These are phyloP conservation scores for Euphysa ruthae DNA, from an alignment of 30 jellyfish, hydroid and myxozoan genomes.

Conservation along the genomic window DNA sequence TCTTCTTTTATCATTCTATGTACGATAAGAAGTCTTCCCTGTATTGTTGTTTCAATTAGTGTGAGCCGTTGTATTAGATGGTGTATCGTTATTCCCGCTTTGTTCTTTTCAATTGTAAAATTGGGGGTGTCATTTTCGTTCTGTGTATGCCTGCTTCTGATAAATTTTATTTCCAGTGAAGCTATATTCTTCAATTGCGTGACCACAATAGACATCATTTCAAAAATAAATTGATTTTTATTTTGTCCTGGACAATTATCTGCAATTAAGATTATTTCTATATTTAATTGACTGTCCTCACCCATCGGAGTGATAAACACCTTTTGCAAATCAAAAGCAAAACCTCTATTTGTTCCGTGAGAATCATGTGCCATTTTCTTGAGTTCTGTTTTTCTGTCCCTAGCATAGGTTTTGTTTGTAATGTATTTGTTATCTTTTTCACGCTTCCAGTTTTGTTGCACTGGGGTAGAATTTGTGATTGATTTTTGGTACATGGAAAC, in stretches of 20 bases:
- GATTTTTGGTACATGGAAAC: no score
- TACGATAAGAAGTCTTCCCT: no score
- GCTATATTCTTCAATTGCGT: neutral
- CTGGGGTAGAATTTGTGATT: no score
- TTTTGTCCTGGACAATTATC: conserved; percentile 10
- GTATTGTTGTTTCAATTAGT: neutral
- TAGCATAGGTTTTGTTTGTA: no score
- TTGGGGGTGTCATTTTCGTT: neutral
- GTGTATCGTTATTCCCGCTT: neutral
- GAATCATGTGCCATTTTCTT: no score
- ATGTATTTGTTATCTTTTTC: no score
- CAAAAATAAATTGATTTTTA: neutral
- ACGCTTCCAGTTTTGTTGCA: no score
- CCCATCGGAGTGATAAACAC: neutral
- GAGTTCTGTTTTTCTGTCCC: no score
- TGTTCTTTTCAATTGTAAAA: neutral
- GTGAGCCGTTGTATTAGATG: conserved; percentile 3
- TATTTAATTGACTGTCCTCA: neutral
- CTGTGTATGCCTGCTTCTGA: conserved; percentile 2
- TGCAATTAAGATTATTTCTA: neutral
- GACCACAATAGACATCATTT: neutral
- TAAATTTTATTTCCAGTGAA: neutral
- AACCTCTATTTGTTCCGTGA: no score
- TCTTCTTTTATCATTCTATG: no score
- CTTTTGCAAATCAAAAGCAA: conserved; percentile 1